phyloP scores from a whole-genome alignment of 1,140 invertebrate species.

The Bombus turneri region DNA sequence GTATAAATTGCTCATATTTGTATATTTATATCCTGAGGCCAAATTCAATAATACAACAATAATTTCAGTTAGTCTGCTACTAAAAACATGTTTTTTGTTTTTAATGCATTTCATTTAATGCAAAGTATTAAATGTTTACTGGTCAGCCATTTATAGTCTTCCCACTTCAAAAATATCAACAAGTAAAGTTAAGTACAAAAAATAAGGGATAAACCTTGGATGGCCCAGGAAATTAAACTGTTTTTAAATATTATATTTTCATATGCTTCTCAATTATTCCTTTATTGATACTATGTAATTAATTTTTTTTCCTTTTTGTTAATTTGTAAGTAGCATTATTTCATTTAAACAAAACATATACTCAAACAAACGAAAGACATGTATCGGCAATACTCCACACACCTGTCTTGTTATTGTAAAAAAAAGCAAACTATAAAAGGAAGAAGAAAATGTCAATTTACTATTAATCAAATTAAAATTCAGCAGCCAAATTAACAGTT shows the following conservation, averaged over 20 bases:
- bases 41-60: conserved; percentile 48
- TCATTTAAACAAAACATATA: conserved; percentile 49
- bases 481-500: conserved; percentile 67
- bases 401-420: conserved; percentile 61
- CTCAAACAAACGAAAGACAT: conserved; percentile 36
- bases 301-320: background rate
- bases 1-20: conserved; percentile 62
- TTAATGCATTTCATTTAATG: conserved; percentile 29
- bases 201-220: conserved; percentile 19
- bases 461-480: conserved; percentile 71
- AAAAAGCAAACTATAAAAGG: conserved; percentile 40
- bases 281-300: conserved; percentile 41
- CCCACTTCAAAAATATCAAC: conserved; percentile 56
- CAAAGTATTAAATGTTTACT: conserved; percentile 56
- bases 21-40: conserved; percentile 59
- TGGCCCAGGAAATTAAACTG: conserved; percentile 55
- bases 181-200: conserved; percentile 48
- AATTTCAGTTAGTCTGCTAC: conserved; percentile 51
- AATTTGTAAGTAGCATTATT: conserved; percentile 30
- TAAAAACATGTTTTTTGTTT: conserved; percentile 57
- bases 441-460: conserved; percentile 69
- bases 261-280: conserved; percentile 49
- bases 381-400: conserved; percentile 58
- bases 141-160: conserved; percentile 72
- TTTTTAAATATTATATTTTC: conserved; percentile 39